phyloP scores from a whole-genome alignment of 2,113 vertebrate species.

The Chamaea fasciata region DNA sequence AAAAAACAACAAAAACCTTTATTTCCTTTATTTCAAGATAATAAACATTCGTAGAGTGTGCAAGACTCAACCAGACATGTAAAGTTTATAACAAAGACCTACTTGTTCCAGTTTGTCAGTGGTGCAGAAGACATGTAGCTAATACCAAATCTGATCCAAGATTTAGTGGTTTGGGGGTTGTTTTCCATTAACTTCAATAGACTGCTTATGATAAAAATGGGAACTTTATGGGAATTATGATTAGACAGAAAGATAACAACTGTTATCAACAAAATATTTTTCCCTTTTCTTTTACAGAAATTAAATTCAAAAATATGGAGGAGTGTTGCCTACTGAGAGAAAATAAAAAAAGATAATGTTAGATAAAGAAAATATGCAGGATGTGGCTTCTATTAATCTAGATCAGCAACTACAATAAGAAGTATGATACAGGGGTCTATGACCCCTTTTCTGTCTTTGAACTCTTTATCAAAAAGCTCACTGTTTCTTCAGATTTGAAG shows the following conservation, averaged over 20 bases:
- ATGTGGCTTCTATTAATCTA: background rate
- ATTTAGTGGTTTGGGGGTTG: too few relatives aligned
- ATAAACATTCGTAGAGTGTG: background rate
- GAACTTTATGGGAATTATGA: background rate
- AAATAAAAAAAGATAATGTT: background rate
- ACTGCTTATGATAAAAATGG: background rate
- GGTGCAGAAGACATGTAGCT: background rate
- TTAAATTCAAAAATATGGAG: background rate
- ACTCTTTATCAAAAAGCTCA: background rate
- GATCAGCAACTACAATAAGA: background rate
- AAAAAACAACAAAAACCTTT: background rate
- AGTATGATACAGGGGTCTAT: background rate
- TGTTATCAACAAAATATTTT: background rate
- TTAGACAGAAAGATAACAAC: background rate
- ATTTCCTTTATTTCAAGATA: background rate
- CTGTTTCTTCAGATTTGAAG: background rate
- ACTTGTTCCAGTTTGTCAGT: background rate
- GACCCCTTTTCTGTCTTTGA: background rate
- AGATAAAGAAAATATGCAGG: background rate
- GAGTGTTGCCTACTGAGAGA: background rate
- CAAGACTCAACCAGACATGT: background rate
- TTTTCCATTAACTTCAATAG: background rate
- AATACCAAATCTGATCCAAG: background rate
- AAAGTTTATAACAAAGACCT: background rate
- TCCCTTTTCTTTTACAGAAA: background rate